Evolutionary conservation across 2,888 invertebrate species (phyloP).

Genomic region (Myopa tessellatipennis): DNA sequence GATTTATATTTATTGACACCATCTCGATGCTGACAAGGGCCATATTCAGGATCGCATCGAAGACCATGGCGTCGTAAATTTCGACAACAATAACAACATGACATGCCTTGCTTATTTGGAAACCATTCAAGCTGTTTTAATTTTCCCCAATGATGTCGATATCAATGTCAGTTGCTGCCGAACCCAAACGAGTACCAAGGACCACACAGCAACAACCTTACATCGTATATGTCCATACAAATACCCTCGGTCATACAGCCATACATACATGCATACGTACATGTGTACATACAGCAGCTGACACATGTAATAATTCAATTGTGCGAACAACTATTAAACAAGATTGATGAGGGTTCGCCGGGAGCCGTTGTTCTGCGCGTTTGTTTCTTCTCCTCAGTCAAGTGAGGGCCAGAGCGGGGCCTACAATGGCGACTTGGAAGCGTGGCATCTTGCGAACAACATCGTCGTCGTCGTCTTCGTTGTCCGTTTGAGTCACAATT

Average conservation of each 20-base stretch:
- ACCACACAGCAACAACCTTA: not conserved
- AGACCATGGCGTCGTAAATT: slow-evolving; percentile 31
- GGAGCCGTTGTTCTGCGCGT: slow-evolving; percentile 9
- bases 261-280: slow-evolving; percentile 13
- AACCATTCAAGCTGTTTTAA: slow-evolving; percentile 35
- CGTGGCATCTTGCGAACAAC: not conserved
- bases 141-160: slow-evolving; percentile 42
- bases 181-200: not conserved
- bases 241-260: not conserved
- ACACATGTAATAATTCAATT: slow-evolving; percentile 65
- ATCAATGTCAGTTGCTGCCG: slow-evolving; percentile 40
- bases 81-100: slow-evolving; percentile 54
- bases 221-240: no score
- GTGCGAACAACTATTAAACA: slow-evolving; percentile 64
- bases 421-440: not conserved
- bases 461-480: not conserved
- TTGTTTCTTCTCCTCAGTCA: not conserved
- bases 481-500: not conserved
- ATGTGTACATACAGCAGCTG: slow-evolving; percentile 55
- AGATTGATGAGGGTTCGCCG: slow-evolving; percentile 59
- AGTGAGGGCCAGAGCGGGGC: not conserved
- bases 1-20: slow-evolving; percentile 49
- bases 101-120: slow-evolving; percentile 61
- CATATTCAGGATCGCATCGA: slow-evolving; percentile 20
- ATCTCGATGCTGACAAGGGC: slow-evolving; percentile 47